phyloP scores from a whole-genome alignment of 1,140 invertebrate species.

The Steinernema feltiae region DNA sequence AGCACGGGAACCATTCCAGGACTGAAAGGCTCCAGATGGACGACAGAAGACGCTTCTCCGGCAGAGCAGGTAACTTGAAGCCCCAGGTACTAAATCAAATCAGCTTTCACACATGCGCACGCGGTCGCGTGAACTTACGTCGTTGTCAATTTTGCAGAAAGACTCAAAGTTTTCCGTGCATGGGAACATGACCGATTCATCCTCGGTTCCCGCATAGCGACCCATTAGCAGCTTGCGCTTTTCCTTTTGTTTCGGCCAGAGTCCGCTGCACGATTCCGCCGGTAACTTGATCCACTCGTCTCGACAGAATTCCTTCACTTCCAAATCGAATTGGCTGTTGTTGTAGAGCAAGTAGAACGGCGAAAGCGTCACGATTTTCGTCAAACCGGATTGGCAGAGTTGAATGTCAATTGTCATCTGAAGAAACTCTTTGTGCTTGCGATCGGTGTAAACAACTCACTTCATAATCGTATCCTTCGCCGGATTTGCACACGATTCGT shows the following conservation, averaged over 20 bases:
- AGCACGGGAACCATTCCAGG: conserved; percentile 76
- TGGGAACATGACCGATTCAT: conserved; percentile 72
- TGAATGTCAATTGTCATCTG: conserved; percentile 87
- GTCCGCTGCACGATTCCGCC: conserved; percentile 65
- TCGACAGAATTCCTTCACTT: conserved; percentile 69
- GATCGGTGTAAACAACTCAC: conserved; percentile 51
- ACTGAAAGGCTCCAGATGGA: conserved; percentile 74
- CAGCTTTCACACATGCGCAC: conserved; percentile 5
- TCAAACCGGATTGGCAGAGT: conserved; percentile 80
- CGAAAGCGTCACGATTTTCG: conserved; percentile 89
- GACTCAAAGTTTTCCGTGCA: conserved; percentile 76
- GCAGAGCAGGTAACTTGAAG: conserved; percentile 83
- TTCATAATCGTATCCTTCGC: conserved; percentile 63
- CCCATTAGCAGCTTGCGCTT: conserved; percentile 60
- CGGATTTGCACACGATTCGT: conserved; percentile 73
- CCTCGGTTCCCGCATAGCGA: conserved; percentile 62
- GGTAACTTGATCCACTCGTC: conserved; percentile 46
- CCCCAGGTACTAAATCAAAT: conserved; percentile 71
- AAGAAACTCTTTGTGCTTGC: conserved; percentile 28
- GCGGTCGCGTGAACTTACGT: conserved; percentile 70
- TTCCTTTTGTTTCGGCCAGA: conserved; percentile 71
- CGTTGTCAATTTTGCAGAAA: too few species aligned
- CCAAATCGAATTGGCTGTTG: conserved; percentile 68
- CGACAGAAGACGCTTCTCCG: conserved; percentile 78
- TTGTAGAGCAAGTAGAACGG: conserved; percentile 91